Evolutionary conservation across 92 coral and sea anemone species (phyloP).

Genomic region (Galaxea fascicularis): DNA sequence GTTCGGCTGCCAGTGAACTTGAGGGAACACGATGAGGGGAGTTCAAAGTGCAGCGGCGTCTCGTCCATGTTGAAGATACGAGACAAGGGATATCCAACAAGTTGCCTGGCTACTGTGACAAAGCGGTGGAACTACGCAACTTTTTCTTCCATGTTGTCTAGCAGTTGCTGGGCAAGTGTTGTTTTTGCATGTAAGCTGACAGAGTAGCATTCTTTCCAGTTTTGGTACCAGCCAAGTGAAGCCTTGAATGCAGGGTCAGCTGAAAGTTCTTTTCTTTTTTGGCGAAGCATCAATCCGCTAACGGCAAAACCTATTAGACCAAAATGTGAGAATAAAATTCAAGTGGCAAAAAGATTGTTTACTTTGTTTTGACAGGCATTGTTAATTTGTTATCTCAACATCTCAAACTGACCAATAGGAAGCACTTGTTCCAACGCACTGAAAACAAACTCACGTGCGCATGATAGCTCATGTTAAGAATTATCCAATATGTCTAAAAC

Average conservation of each 20-base stretch:
- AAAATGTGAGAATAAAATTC: slow-evolving; percentile 19
- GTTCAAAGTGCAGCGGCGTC: no score
- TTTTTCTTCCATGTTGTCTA: no score
- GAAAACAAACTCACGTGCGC: slow-evolving; percentile 34
- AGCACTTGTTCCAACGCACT: slow-evolving; percentile 21
- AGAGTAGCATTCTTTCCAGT: no score
- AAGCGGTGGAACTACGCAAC: no score
- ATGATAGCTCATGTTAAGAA: slow-evolving; percentile 7
- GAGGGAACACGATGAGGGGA: no score
- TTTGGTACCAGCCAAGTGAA: no score
- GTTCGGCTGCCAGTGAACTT: no score
- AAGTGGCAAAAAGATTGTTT: background rate
- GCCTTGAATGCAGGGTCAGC: slow-evolving; percentile 22
- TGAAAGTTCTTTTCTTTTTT: slow-evolving; percentile 15
- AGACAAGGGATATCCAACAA: no score
- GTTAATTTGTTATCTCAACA: background rate
- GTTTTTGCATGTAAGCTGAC: no score
- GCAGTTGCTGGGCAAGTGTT: no score
- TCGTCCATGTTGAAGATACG: no score
- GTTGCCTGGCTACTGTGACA: no score
- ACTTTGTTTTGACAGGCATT: background rate
- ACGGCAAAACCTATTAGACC: slow-evolving; percentile 21
- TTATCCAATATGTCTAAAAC: background rate
- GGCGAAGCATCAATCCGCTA: slow-evolving; percentile 27
- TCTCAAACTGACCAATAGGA: slow-evolving; percentile 21